phyloP scores from a whole-genome alignment of 2,888 invertebrate species.

The Limnephilus marmoratus region DNA sequence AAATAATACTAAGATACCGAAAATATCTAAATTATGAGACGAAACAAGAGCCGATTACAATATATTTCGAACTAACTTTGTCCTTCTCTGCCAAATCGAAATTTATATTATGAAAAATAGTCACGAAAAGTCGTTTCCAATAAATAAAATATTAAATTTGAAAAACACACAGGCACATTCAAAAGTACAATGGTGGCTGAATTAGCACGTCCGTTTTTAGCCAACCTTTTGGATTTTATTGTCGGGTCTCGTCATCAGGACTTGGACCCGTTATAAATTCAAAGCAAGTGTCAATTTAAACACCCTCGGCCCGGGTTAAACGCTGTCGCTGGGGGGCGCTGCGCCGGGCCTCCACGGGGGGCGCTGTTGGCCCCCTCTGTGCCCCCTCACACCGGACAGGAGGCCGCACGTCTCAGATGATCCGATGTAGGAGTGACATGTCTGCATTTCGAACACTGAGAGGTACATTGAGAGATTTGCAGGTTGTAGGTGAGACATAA shows the following conservation, averaged over 20 bases:
- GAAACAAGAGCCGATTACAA: neutral
- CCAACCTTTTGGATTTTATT: neutral
- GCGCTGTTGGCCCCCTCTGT: neutral
- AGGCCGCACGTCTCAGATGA: neutral
- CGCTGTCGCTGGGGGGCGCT: slow-evolving; percentile 22
- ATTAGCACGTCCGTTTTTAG: neutral
- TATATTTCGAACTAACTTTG: neutral
- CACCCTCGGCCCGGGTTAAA: slow-evolving; percentile 42
- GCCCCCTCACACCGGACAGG: neutral
- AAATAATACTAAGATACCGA: too few species aligned
- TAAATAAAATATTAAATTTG: neutral
- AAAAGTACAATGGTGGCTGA: neutral
- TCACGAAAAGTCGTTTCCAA: neutral
- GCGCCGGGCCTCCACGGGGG: neutral
- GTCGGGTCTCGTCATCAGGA: slow-evolving; percentile 7
- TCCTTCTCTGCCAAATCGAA: neutral
- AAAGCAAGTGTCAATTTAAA: slow-evolving; percentile 53
- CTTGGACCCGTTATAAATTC: slow-evolving; percentile 27
- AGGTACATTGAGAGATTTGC: neutral
- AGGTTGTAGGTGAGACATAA: neutral
- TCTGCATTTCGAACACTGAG: neutral
- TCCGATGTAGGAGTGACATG: neutral
- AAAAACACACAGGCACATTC: neutral
- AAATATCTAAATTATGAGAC: too few species aligned
- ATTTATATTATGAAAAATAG: neutral